phyloP scores from a whole-genome alignment of 35 echinoderm and acorn worm genomes.

The Apostichopus japonicus region DNA sequence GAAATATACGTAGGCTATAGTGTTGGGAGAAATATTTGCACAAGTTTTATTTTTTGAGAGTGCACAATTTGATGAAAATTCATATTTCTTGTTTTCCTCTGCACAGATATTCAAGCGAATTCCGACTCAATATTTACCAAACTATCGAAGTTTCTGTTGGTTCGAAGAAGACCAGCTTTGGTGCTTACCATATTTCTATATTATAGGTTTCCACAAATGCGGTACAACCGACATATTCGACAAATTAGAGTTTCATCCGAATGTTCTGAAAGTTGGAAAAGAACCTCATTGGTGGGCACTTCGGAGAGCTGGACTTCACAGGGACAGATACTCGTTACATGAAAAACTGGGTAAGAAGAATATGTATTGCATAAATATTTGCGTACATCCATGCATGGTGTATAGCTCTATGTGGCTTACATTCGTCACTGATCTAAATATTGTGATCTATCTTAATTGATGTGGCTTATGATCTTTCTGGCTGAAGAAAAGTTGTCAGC shows the following conservation, averaged over 20 bases:
- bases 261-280: slow-evolving; percentile 1
- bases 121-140: background rate
- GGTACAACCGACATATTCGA: slow-evolving; percentile 25
- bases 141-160: background rate
- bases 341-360: background rate
- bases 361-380: no score
- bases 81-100: background rate
- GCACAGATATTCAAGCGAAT: background rate
- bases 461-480: no score
- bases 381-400: no score
- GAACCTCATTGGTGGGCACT: slow-evolving; percentile 45
- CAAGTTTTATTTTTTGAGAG: no score
- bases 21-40: no score
- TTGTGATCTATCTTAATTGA: no score
- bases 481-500: no score
- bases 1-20: no score
- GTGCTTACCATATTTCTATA: slow-evolving; percentile 41
- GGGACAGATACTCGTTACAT: background rate
- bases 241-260: background rate
- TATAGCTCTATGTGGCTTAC: no score
- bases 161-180: background rate
- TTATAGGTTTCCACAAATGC: slow-evolving; percentile 34
- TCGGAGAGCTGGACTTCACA: background rate
- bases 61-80: no score
- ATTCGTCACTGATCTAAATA: no score